These are phyloP conservation scores for Pungitius pungitius DNA, from an alignment of 2,113 vertebrate genomes.

Conservation along the genomic window DNA sequence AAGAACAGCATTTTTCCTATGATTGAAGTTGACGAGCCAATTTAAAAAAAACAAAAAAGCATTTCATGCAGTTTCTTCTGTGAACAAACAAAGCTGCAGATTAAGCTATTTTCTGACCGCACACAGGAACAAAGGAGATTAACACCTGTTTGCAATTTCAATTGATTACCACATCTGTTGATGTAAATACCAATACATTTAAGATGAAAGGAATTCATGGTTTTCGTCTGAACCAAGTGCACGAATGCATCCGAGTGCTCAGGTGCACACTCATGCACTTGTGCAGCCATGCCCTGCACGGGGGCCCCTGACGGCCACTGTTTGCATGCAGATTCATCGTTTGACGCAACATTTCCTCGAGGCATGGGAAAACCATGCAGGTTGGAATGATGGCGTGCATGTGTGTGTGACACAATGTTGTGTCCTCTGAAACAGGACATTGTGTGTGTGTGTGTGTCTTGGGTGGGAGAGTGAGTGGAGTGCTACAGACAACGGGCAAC, in stretches of 20 bases:
- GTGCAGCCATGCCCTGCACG: constrained; percentile 17
- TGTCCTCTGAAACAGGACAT: neutral
- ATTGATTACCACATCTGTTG: neutral
- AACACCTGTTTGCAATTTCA: constrained; percentile 6
- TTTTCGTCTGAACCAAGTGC: constrained; percentile 4
- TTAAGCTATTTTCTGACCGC: neutral
- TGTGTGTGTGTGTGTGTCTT: constrained; percentile 1
- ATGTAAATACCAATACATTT: neutral
- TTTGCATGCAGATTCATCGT: constrained; percentile 54
- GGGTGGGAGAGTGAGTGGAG: neutral
- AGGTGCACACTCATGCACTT: neutral
- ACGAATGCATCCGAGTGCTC: constrained; percentile 8
- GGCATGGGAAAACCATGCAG: constrained; percentile 48
- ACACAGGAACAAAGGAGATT: constrained; percentile 2
- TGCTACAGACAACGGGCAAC: constrained; percentile 25
- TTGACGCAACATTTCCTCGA: constrained; percentile 45
- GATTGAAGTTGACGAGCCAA: constrained; percentile 2
- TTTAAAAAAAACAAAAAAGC: neutral
- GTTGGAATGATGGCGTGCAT: constrained; percentile 36
- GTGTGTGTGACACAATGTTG: neutral
- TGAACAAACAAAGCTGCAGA: constrained; percentile 8
- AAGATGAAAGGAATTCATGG: constrained; percentile 5
- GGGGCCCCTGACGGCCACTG: constrained; percentile 9
- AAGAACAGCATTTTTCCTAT: neutral
- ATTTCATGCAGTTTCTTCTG: neutral